A percentile compares a stretch with the other conserved stretches of the same genome.
These are phyloP conservation scores for Rhimphoctona megacephalus DNA, from an alignment of 2,888 invertebrate genomes.

Conservation along the genomic window DNA sequence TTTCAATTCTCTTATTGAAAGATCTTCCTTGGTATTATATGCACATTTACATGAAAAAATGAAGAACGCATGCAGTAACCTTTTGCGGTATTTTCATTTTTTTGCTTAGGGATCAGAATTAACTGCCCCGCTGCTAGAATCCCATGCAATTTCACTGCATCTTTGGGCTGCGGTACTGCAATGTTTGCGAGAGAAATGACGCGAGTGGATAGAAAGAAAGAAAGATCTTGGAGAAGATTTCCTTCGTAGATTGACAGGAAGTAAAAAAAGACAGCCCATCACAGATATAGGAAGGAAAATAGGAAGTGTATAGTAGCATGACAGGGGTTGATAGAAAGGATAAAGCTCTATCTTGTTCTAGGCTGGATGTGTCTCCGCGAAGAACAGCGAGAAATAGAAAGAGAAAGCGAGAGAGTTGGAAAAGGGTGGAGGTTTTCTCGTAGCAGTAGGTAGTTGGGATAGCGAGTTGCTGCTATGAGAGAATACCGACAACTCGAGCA, in stretches of 20 bases:
- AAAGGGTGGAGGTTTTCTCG: slow-evolving; percentile 56
- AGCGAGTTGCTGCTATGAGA: slow-evolving; percentile 60
- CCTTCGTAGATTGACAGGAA: slow-evolving; percentile 37
- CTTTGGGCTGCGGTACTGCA: slow-evolving; percentile 16
- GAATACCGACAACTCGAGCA: slow-evolving; percentile 60
- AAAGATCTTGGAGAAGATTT: slow-evolving; percentile 60
- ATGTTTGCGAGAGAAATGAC: slow-evolving; percentile 19
- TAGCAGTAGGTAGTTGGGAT: slow-evolving; percentile 54
- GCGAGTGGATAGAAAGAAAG: slow-evolving; percentile 24
- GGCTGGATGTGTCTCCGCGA: slow-evolving; percentile 38
- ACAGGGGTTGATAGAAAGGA: slow-evolving; percentile 31
- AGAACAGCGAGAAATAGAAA: slow-evolving; percentile 55
- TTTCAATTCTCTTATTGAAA: not conserved
- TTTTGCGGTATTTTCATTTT: slow-evolving; percentile 1
- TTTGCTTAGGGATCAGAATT: not conserved
- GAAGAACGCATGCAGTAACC: not conserved
- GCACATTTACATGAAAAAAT: not conserved
- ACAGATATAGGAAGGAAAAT: too few relatives aligned
- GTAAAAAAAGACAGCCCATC: slow-evolving; percentile 34
- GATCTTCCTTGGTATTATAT: not conserved
- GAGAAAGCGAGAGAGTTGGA: slow-evolving; percentile 60
- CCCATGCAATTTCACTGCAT: not conserved
- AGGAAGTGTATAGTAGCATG: slow-evolving; percentile 9
- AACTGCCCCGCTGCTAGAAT: not conserved
- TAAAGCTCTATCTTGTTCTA: slow-evolving; percentile 15